Base-by-base conservation (phyloP, 2,888 invertebrate species). In the Amphipyra tragopoginis region DNA sequence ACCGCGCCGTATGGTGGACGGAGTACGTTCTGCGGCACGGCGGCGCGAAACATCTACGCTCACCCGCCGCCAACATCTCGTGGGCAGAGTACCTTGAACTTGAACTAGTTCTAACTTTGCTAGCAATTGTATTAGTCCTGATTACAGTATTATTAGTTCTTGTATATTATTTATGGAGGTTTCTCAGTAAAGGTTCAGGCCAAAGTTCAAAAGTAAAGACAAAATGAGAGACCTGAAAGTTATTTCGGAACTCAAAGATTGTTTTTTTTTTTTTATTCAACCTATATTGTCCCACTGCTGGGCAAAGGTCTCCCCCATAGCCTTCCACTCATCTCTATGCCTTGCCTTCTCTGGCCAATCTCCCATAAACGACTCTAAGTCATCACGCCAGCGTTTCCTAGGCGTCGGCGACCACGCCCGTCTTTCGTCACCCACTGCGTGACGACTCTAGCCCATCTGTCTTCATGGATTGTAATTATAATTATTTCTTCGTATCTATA, bases 1-100 rank as follows among this genome's bases (percentile, higher is more conserved):
- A 71, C 3, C 71, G 56, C 0, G 64, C 71, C 4, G 40, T 68
- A 2, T 68, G 67, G 67, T 68, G 67, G 66, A 62, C 52, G 13
- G 66, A 67, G 50, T 39, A 67, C 53, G 56, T 68, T n/a, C 49
- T 68, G 15, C 65, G 65, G 21, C 58, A 69, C 29, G 65, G 68
- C 10, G 52, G 56, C 7, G 65, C 65, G 15, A 70, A 5, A 42
- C 70, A 69, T 43, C 43, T 67, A n/a, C 62, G 66, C 0, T 10
- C 47, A 3, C 70, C 66, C 14, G 15, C 66, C 4, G 66, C 66
- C 11, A 67, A 67, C 51, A 67, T 67, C 29, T 48, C 70, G 8
- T 67, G 66, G 66, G 13, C 70, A 8, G 0, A 67, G 44, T 67
- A 44, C 8, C 48, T 67, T 0, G 68, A 68, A 50, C 13, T 68